Evolutionary conservation across 2,888 invertebrate species (phyloP).

Genomic region (Melangyna quadrimaculata): DNA sequence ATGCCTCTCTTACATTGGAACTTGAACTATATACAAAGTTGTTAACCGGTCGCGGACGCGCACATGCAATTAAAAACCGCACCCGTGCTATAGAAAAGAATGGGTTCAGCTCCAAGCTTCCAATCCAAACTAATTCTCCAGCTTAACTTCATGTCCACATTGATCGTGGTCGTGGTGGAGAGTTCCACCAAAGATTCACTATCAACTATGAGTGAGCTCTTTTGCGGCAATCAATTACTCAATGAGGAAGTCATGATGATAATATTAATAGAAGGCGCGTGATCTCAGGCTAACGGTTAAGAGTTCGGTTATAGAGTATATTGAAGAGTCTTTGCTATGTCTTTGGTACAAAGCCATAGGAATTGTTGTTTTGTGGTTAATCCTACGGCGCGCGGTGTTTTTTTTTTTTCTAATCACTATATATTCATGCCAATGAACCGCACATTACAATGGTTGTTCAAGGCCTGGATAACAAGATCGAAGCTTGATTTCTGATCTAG

Average conservation of each 20-base stretch:
- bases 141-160: background rate
- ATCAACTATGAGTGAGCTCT: slow-evolving; percentile 52
- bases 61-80: slow-evolving; percentile 71
- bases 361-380: slow-evolving; percentile 33
- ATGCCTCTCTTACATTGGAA: slow-evolving; percentile 56
- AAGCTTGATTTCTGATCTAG: slow-evolving; percentile 7
- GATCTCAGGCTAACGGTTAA: slow-evolving; percentile 71
- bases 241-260: slow-evolving; percentile 74
- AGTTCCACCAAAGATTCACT: slow-evolving; percentile 61
- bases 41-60: slow-evolving; percentile 63
- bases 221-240: slow-evolving; percentile 74
- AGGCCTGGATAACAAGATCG: slow-evolving; percentile 52
- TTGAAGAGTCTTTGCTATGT: background rate
- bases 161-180: slow-evolving; percentile 5
- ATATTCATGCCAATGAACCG: slow-evolving; percentile 45
- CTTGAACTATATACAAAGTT: slow-evolving; percentile 67
- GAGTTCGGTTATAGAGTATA: slow-evolving; percentile 4
- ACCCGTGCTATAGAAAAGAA: slow-evolving; percentile 62
- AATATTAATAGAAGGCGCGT: slow-evolving; percentile 73
- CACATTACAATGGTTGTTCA: slow-evolving; percentile 37
- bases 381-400: slow-evolving; percentile 32
- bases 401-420: background rate
- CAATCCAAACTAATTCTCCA: background rate
- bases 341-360: background rate
- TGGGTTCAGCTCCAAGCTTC: slow-evolving; percentile 37